Conservation (phyloP, 92 coral and sea anemone species). For the Palythoa grandis region DNA sequence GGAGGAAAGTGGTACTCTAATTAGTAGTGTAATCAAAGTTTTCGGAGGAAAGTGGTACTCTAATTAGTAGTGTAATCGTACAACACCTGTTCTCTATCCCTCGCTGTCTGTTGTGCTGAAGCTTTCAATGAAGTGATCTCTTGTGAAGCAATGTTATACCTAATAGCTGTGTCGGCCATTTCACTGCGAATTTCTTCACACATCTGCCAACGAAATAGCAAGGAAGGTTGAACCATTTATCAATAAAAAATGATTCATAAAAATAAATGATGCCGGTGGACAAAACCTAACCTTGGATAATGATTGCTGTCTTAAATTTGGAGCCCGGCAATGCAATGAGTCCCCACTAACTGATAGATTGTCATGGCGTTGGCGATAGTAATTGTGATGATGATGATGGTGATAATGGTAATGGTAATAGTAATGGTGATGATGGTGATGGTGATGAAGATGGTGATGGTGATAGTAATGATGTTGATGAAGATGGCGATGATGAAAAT, state of each 20-base stretch:
- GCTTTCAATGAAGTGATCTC: slow-evolving; percentile 69
- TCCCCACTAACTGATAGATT: neutral
- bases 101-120: slow-evolving; percentile 66
- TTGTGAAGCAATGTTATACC: slow-evolving; percentile 66
- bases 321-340: neutral
- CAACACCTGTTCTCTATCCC: slow-evolving; percentile 77
- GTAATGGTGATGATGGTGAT: neutral
- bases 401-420: neutral
- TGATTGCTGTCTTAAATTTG: too few species aligned
- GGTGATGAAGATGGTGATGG: neutral
- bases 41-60: too few species aligned
- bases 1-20: too few species aligned
- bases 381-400: neutral
- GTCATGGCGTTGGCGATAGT: neutral
- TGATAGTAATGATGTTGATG: neutral
- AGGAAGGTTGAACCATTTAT: neutral
- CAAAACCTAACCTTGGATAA: neutral
- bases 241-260: too few species aligned
- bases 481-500: neutral
- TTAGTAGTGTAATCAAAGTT: too few species aligned
- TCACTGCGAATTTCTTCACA: slow-evolving; percentile 65
- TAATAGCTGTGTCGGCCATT: slow-evolving; percentile 71
- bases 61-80: too few species aligned
- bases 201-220: slow-evolving; percentile 44
- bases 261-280: neutral